Evolutionary conservation across 2,888 invertebrate genomes (phyloP).

Genomic region (Nymphalis c-album): DNA sequence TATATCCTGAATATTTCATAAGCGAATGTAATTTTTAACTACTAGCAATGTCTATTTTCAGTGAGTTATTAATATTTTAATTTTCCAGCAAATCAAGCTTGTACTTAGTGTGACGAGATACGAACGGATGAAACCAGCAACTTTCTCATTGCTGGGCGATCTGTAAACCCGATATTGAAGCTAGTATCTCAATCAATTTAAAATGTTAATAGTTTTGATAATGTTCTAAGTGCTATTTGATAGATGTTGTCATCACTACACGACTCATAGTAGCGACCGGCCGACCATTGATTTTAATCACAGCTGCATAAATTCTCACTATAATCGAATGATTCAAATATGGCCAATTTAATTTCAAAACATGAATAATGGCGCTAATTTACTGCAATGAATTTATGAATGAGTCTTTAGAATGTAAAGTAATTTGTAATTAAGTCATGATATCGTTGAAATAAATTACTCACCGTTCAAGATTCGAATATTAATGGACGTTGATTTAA

Average conservation of each 20-base stretch:
- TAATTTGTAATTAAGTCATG: slow-evolving; percentile 10
- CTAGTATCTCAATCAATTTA: background rate
- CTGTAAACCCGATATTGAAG: too few relatives aligned
- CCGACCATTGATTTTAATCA: slow-evolving; percentile 22
- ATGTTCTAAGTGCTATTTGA: background rate
- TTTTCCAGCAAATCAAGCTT: too few relatives aligned
- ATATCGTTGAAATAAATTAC: slow-evolving; percentile 10
- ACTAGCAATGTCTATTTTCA: too few relatives aligned
- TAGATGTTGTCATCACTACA: slow-evolving; percentile 8
- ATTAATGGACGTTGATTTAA: slow-evolving; percentile 7
- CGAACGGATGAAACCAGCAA: too few relatives aligned
- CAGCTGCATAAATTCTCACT: slow-evolving; percentile 25
- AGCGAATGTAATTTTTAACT: too few relatives aligned
- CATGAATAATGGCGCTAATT: slow-evolving; percentile 25
- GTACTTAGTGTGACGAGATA: too few relatives aligned
- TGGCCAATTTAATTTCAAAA: slow-evolving; percentile 26
- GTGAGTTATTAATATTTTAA: too few relatives aligned
- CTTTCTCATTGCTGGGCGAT: background rate
- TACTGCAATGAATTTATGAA: slow-evolving; percentile 17
- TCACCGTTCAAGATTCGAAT: slow-evolving; percentile 3
- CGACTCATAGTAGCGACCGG: slow-evolving; percentile 1
- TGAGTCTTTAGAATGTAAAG: slow-evolving; percentile 3
- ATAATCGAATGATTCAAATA: slow-evolving; percentile 31
- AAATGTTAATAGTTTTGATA: background rate
- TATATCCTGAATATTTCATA: too few relatives aligned